These are phyloP conservation scores for Cephalopachus bancanus DNA, from an alignment of 2,797 vertebrate genomes.

Conservation along the genomic window DNA sequence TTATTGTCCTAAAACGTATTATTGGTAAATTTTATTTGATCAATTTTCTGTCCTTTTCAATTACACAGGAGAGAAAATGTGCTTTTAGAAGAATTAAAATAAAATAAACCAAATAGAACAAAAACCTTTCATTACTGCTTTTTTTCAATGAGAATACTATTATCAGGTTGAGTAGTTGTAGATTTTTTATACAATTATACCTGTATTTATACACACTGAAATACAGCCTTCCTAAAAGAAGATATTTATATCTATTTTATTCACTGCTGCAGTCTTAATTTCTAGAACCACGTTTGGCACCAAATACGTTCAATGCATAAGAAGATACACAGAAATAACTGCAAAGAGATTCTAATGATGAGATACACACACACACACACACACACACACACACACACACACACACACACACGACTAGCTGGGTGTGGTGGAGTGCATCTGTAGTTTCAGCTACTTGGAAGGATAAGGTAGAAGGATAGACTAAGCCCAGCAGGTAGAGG, in stretches of 20 bases:
- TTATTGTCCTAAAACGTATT: not conserved
- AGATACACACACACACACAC: not conserved
- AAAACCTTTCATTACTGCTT: no score
- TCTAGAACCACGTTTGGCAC: not conserved
- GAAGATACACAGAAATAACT: not conserved
- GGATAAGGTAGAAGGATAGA: no score
- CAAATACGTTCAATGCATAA: not conserved
- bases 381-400: no score
- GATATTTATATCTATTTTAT: not conserved
- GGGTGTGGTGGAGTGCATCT: no score
- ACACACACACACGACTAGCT: no score
- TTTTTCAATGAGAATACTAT: not conserved
- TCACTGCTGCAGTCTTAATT: not conserved
- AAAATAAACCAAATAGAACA: no score
- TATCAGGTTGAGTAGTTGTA: not conserved
- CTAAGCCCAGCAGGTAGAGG: no score
- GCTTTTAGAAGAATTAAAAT: not conserved
- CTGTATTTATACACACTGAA: not conserved
- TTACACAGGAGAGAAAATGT: not conserved
- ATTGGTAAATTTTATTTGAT: not conserved
- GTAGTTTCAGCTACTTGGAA: no score
- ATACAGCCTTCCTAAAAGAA: not conserved
- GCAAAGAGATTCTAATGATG: rapidly evolving
- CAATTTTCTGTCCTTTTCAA: not conserved
- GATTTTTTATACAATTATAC: not conserved